phyloP scores from a whole-genome alignment of 2,888 invertebrate genomes.

The Ormia ochracea region DNA sequence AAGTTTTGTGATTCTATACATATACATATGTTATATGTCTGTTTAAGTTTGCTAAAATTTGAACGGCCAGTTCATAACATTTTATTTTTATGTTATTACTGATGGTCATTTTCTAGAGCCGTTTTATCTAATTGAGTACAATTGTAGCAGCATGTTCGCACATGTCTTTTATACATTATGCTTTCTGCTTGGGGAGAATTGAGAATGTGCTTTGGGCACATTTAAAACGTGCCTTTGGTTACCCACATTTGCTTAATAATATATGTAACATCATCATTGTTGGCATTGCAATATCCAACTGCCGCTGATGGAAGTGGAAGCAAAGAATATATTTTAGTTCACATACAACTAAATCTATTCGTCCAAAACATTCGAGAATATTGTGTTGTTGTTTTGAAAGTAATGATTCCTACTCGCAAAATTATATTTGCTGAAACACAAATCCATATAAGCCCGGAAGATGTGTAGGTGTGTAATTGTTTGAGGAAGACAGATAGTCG shows the following conservation, averaged over 20 bases:
- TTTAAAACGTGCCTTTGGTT: conserved; percentile 27
- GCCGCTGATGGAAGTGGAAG: background rate
- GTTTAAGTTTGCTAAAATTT: no score
- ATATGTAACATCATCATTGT: background rate
- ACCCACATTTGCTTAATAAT: conserved; percentile 18
- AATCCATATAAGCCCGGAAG: background rate
- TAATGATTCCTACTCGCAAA: background rate
- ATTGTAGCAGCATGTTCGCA: no score
- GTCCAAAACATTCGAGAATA: background rate
- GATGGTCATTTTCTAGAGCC: no score
- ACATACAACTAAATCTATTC: background rate
- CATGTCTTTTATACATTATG: background rate
- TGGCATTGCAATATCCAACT: background rate
- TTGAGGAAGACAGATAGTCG: background rate
- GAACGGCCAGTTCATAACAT: no score
- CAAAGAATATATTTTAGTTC: background rate
- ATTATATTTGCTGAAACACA: background rate
- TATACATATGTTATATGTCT: no score
- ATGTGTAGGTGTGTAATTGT: background rate
- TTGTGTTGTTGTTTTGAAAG: conserved; percentile 27
- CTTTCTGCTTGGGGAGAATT: background rate
- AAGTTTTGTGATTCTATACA: no score
- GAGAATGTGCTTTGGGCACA: conserved; percentile 6
- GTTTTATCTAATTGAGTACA: background rate
- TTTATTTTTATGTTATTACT: no score